Percentiles rank a stretch among this genome's conserved stretches.
Evolutionary conservation across 2,888 invertebrate genomes (phyloP).

Genomic region (Sarcophaga carnaria): DNA sequence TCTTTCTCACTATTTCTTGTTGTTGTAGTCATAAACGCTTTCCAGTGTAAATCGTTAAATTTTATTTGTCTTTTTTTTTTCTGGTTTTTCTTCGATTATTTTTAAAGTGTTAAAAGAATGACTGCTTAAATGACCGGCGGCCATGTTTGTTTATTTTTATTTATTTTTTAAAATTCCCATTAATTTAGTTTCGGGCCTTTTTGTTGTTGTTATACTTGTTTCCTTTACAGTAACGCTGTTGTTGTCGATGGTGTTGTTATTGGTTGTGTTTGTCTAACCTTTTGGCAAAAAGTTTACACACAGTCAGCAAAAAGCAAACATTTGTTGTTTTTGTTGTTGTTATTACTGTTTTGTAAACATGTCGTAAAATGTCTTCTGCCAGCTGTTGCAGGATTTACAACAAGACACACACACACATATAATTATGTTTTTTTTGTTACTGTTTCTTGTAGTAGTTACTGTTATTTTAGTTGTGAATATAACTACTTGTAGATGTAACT

Average conservation of each 20-base stretch:
- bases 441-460: not conserved
- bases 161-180: conserved; percentile 1
- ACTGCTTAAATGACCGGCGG: conserved; percentile 15
- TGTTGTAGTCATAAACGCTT: conserved; percentile 1
- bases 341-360: conserved; percentile 49
- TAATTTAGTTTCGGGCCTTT: not conserved
- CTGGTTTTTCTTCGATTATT: not conserved
- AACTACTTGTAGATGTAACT: not conserved
- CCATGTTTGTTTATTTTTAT: conserved; percentile 25
- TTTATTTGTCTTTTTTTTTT: not conserved
- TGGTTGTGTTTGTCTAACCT: conserved; percentile 36
- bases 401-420: conserved; percentile 15
- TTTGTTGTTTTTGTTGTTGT: conserved; percentile 1
- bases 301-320: conserved; percentile 19
- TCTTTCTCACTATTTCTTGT: conserved; percentile 2
- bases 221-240: not conserved
- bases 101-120: conserved; percentile 29
- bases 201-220: not conserved
- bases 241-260: not conserved
- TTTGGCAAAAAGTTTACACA: conserved; percentile 47
- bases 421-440: not conserved
- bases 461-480: not conserved
- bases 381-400: conserved; percentile 62
- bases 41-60: not conserved
- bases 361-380: conserved; percentile 61